Evolutionary conservation across 2,888 invertebrate species (phyloP), one percentile per base, ranked within the genome.

Genomic region (Electrophaes corylata): DNA sequence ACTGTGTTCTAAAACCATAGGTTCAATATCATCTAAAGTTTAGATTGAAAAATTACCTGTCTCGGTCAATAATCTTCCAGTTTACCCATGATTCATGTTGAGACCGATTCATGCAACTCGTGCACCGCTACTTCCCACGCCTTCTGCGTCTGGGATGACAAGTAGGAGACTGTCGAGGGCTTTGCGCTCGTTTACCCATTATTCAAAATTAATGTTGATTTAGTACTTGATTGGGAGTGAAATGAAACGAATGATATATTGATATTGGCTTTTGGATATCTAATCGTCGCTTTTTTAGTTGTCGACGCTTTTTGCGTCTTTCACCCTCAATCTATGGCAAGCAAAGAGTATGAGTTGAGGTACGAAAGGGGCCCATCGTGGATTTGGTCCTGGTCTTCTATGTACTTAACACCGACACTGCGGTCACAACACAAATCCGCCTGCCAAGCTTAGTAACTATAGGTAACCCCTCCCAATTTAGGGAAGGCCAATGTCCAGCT

Each of bases 61-160:
- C 52, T 39, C 60, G 56, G 40, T 62, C 62, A 60, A 63, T 62
- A 62, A 60, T 60, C 52, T 46, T 57, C 50, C 46, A 62, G 41
- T 60, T 57, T 10, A 37, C 14, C 35, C 16, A 59, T 57, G 61
- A 64, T 60, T 62, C 59, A 62, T 44, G 12, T 35, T 57, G 47
- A 64, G 62, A 52, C 57, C 61, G 46, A 59, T 48, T 55, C 70
- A 65, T 66, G 60, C 70, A 75, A 45, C 44, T 31, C 75, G 65
- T 41, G 40, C 18, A 14, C n/a, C 66, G 52, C 23, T 14, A 18
- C 66, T 52, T 53, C 83, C 84, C 72, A 84, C 86, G 79, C 78
- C 60, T 76, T 76, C 50, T 79, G 67, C 80, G 75, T 72, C 69
- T 48, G 48, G 18, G 23, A 39, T 56, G 52, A 66, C 49, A 19